Evolutionary conservation across 35 echinoderm and acorn worm genomes (phyloP).

Genomic region (Heliocidaris tuberculata): DNA sequence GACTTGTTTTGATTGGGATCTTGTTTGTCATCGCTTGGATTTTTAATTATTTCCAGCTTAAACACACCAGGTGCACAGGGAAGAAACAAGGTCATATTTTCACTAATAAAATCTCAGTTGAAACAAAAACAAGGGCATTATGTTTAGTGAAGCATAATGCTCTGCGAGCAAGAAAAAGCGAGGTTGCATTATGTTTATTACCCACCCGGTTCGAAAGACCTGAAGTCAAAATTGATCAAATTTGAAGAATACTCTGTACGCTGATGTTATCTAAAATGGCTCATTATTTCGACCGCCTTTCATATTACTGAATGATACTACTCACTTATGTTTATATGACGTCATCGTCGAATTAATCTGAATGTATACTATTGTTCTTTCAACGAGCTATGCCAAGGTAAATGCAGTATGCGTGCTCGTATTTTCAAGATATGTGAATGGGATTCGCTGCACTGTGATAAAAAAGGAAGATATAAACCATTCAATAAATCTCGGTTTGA

Average conservation of each 20-base stretch:
- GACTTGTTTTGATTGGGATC: too few species aligned
- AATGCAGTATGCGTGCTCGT: too few species aligned
- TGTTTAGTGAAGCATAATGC: background rate
- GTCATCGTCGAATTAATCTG: background rate
- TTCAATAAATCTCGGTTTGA: too few species aligned
- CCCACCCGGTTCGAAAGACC: background rate
- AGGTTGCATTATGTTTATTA: background rate
- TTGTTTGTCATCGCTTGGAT: background rate
- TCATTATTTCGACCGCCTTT: background rate
- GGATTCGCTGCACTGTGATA: too few species aligned
- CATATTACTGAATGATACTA: background rate
- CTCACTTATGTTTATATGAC: background rate
- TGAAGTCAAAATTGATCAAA: background rate
- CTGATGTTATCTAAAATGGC: background rate
- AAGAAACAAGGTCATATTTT: conserved; percentile 18
- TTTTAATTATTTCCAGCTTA: background rate
- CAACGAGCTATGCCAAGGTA: too few species aligned
- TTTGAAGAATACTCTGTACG: background rate
- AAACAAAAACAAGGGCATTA: background rate
- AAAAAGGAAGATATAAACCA: too few species aligned
- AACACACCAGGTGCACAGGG: background rate
- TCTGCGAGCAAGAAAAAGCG: background rate
- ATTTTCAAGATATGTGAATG: too few species aligned
- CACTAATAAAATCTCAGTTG: background rate
- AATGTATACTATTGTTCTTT: background rate